Evolutionary conservation across 2,113 vertebrate genomes (phyloP).

Genomic region (Eublepharis macularius): DNA sequence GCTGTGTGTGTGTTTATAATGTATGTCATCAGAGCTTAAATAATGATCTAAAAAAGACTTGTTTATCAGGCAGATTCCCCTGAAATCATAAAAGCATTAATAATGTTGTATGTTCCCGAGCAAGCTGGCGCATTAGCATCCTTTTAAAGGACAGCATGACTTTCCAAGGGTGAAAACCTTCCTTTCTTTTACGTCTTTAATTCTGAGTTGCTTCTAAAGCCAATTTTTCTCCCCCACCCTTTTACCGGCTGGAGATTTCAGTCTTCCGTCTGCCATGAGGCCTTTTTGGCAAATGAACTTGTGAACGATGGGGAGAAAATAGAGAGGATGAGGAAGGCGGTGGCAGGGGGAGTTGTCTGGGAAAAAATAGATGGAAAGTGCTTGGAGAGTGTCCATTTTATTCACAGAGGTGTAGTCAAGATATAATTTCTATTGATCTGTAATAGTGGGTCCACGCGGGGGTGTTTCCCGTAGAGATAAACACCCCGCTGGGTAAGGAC

Average conservation of each 20-base stretch:
- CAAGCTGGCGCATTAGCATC: not conserved
- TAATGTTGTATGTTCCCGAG: not conserved
- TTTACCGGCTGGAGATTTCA: not conserved
- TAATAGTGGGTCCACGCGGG: not conserved
- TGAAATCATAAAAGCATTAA: slow-evolving; percentile 6
- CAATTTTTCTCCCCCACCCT: not conserved
- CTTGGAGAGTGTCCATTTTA: not conserved
- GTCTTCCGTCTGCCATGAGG: not conserved
- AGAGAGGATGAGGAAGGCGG: too few relatives aligned
- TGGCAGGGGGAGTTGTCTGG: too few relatives aligned
- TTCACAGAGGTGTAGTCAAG: not conserved
- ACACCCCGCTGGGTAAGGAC: not conserved
- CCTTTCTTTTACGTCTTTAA: not conserved
- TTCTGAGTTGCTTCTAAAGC: not conserved
- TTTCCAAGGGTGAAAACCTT: not conserved
- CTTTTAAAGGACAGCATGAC: not conserved
- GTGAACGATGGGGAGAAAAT: not conserved
- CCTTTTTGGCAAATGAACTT: not conserved
- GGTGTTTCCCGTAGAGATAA: not conserved
- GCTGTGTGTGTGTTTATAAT: not conserved
- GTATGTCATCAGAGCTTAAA: slow-evolving; percentile 15
- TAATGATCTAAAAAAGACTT: slow-evolving; percentile 14
- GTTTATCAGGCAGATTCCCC: slow-evolving; percentile 16
- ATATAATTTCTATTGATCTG: slow-evolving; percentile 3
- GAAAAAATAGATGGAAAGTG: not conserved